Conservation (phyloP, 92 coral and sea anemone species). For the Zoanthus sansibaricus region DNA sequence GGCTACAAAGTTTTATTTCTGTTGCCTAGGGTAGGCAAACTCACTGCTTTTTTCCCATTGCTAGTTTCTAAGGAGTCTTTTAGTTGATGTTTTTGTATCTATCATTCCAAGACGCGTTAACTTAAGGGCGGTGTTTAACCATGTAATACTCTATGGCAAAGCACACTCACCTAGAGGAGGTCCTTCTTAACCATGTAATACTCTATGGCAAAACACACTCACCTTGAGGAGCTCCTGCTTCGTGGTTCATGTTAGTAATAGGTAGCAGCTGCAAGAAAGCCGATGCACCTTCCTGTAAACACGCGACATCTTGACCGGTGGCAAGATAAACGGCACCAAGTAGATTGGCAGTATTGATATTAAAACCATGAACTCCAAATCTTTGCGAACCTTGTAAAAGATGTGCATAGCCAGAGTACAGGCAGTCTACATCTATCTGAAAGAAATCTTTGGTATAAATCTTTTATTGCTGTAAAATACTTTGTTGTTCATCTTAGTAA, state of each 20-base stretch:
- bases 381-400: conserved; percentile 20
- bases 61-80: too few relatives aligned
- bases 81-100: too few relatives aligned
- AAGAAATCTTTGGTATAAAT: neutral
- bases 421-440: neutral
- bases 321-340: conserved; percentile 7
- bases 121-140: neutral
- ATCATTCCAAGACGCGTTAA: neutral
- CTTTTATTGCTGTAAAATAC: neutral
- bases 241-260: neutral
- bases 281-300: neutral
- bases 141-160: neutral
- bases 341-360: conserved; percentile 1
- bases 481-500: too few relatives aligned
- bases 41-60: too few relatives aligned
- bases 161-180: neutral
- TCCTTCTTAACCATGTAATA: neutral
- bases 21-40: too few relatives aligned
- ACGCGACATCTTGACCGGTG: conserved; percentile 28
- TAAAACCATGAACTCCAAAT: conserved; percentile 22
- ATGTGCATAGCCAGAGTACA: neutral
- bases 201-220: neutral
- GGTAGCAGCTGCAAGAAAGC: conserved; percentile 19
- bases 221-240: neutral
- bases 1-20: too few relatives aligned